Conservation (phyloP, 2,113 vertebrate genomes). For the Cavia porcellus region DNA sequence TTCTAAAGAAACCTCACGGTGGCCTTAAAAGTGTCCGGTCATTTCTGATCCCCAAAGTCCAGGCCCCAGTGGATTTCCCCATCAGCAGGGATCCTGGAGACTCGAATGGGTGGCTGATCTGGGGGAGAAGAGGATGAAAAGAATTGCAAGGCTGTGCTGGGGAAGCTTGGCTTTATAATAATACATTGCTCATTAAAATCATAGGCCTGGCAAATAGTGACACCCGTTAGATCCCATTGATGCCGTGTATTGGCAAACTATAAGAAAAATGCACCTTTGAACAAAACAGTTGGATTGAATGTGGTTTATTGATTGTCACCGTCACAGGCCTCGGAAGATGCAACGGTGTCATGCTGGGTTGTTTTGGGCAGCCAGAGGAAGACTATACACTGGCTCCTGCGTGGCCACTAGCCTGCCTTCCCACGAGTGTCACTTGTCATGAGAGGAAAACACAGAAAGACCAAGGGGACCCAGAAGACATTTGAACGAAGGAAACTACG, state of each 20-base stretch:
- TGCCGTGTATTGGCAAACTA: background rate
- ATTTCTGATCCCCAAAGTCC: background rate
- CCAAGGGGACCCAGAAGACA: background rate
- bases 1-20: background rate
- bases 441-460: background rate
- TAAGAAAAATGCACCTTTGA: background rate
- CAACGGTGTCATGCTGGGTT: background rate
- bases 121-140: background rate
- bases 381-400: background rate
- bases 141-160: too few relatives aligned
- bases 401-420: fast-evolving
- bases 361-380: background rate
- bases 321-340: conserved; percentile 18
- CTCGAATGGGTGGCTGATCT: background rate
- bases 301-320: background rate
- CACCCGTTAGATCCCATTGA: background rate
- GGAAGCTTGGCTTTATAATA: background rate
- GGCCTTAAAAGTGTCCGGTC: background rate
- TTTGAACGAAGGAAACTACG: background rate
- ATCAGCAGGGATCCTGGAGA: background rate
- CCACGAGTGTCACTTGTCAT: background rate
- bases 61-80: background rate
- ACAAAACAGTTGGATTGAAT: background rate
- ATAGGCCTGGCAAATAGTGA: background rate
- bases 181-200: background rate